Evolutionary conservation across 2,888 invertebrate species (phyloP).

Genomic region (Andrena chrysosceles): DNA sequence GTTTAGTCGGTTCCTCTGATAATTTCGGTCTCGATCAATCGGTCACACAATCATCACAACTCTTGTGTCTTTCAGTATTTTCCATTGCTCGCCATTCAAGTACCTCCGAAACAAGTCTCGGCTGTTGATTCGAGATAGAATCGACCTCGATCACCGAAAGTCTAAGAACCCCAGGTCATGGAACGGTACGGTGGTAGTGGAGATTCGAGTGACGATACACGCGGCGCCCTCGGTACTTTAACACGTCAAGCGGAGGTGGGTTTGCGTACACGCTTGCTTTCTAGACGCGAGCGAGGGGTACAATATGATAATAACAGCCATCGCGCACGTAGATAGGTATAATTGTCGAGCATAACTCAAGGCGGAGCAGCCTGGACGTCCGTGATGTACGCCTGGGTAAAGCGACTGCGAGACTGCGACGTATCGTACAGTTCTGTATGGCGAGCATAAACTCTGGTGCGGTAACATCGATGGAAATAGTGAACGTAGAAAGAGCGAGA

Average conservation of each 20-base stretch:
- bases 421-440: conserved; percentile 47
- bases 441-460: neutral
- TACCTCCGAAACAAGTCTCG: too few relatives aligned
- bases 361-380: conserved; percentile 79
- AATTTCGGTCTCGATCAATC: neutral
- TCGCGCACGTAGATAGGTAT: conserved; percentile 80
- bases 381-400: conserved; percentile 82
- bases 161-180: neutral
- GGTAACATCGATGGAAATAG: conserved; percentile 42
- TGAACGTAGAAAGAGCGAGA: conserved; percentile 1
- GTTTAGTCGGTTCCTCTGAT: conserved; percentile 14
- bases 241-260: conserved; percentile 52
- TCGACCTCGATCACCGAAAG: conserved; percentile 4
- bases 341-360: conserved; percentile 84
- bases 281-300: conserved; percentile 53
- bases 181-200: too few relatives aligned
- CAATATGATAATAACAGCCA: conserved; percentile 80
- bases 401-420: conserved; percentile 76
- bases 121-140: too few relatives aligned
- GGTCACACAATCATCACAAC: too few relatives aligned
- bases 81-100: neutral
- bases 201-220: too few relatives aligned
- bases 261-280: conserved; percentile 48
- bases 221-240: conserved; percentile 25
- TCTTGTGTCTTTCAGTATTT: too few relatives aligned